Percentiles rank a stretch among this genome's conserved stretches.
Conservation (phyloP, 1,140 invertebrate species). For the Chironomus tepperi region DNA sequence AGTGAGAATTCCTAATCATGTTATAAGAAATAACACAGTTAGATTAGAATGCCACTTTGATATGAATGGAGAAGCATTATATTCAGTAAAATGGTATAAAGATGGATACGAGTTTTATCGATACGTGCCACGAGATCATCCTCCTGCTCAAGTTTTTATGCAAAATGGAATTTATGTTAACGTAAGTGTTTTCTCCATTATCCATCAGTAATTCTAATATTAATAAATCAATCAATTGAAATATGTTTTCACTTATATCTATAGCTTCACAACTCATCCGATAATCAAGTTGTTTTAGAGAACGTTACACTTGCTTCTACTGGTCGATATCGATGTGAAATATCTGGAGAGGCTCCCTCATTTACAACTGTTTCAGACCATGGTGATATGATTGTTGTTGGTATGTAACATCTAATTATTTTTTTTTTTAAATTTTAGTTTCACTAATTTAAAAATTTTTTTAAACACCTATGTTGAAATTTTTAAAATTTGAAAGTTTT, state of each 20-base stretch:
- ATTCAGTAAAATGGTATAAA: constrained; percentile 84
- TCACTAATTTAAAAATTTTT: too few species aligned
- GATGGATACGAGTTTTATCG: constrained; percentile 80
- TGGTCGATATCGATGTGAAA: constrained; percentile 74
- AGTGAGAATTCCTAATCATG: constrained; percentile 57
- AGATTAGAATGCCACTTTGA: constrained; percentile 68
- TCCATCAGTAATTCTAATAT: not conserved
- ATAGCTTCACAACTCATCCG: constrained; percentile 65
- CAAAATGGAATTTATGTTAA: constrained; percentile 70
- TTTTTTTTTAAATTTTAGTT: too few species aligned
- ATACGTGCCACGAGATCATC: constrained; percentile 62
- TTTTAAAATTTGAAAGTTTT: too few species aligned
- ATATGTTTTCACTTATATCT: not conserved
- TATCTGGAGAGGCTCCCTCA: constrained; percentile 72
- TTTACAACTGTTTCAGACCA: constrained; percentile 70
- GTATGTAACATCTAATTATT: constrained; percentile 47
- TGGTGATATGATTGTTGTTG: constrained; percentile 65
- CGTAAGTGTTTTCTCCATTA: constrained; percentile 49
- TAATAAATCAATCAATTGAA: not conserved
- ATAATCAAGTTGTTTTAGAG: constrained; percentile 59
- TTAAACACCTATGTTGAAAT: too few species aligned
- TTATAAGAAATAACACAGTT: constrained; percentile 56
- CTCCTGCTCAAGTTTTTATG: constrained; percentile 63
- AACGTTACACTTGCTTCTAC: constrained; percentile 66
- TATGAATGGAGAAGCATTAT: constrained; percentile 65